Percentiles rank a stretch among this genome's conserved stretches.
Evolutionary conservation across 1,140 invertebrate genomes (phyloP).

Genomic region (Drosophila ficusphila): DNA sequence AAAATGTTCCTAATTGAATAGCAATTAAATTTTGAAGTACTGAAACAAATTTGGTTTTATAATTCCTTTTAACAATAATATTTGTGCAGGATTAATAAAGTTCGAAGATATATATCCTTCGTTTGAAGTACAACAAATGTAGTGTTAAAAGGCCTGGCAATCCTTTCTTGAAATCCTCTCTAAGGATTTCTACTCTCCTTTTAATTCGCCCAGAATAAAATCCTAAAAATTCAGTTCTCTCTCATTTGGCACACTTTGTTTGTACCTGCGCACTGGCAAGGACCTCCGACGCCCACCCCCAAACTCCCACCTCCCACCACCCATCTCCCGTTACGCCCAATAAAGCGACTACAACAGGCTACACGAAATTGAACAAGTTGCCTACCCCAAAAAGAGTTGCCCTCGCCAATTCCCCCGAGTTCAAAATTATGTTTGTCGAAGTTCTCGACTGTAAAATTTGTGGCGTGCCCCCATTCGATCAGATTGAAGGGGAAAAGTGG

Average conservation of each 20-base stretch:
- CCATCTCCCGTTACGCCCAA: slow-evolving; percentile 1
- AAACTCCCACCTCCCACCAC: too few species aligned
- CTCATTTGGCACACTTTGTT: slow-evolving; percentile 56
- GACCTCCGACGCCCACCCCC: slow-evolving; percentile 1
- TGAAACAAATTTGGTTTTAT: too few species aligned
- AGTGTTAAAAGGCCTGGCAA: slow-evolving; percentile 5
- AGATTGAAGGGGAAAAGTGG: slow-evolving; percentile 6
- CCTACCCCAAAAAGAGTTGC: slow-evolving; percentile 4
- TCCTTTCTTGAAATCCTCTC: neutral
- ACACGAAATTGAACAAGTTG: slow-evolving; percentile 31
- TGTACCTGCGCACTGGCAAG: slow-evolving; percentile 69
- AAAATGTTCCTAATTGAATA: neutral
- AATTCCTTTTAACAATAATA: too few species aligned
- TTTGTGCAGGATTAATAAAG: too few species aligned
- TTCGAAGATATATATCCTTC: too few species aligned
- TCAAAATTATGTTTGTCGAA: slow-evolving; percentile 53
- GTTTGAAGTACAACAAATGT: neutral
- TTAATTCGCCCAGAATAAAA: slow-evolving; percentile 31
- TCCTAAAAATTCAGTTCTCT: slow-evolving; percentile 4
- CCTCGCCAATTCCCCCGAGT: neutral
- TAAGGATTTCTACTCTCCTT: neutral
- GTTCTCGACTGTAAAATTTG: slow-evolving; percentile 48
- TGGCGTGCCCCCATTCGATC: slow-evolving; percentile 47
- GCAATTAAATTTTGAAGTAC: too few species aligned
- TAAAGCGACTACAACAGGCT: slow-evolving; percentile 20